Evolutionary conservation across 2,888 invertebrate genomes (phyloP).

Genomic region (Synergus japonicus): DNA sequence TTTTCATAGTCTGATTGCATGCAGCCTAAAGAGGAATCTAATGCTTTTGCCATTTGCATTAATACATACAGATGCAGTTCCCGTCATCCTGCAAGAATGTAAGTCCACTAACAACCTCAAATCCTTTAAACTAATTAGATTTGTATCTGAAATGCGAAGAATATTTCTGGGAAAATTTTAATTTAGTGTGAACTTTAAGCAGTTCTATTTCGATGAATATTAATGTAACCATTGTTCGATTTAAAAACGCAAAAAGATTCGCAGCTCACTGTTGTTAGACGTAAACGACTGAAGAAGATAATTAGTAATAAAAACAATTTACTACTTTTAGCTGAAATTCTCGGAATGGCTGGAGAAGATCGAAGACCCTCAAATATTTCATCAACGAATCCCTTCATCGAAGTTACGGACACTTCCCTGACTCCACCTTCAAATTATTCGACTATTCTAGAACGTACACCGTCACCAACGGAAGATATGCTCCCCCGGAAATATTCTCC

Average conservation of each 20-base stretch:
- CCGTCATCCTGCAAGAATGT: constrained; percentile 68
- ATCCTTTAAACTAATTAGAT: background rate
- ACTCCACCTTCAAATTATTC: constrained; percentile 32
- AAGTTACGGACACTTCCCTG: constrained; percentile 70
- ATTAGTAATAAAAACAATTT: background rate
- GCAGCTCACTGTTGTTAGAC: background rate
- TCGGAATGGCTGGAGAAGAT: constrained; percentile 88
- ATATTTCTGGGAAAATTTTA: background rate
- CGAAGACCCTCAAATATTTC: constrained; percentile 80
- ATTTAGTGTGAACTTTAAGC: background rate
- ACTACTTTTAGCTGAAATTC: constrained; percentile 83
- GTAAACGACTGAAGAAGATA: background rate
- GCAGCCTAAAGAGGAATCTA: constrained; percentile 55
- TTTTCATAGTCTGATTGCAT: constrained; percentile 58
- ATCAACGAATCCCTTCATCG: constrained; percentile 74
- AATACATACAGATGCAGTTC: constrained; percentile 64
- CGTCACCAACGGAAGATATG: constrained; percentile 72
- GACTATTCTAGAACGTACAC: constrained; percentile 65
- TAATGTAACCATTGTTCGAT: background rate
- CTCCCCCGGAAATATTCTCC: constrained; percentile 70
- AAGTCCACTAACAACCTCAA: constrained; percentile 59
- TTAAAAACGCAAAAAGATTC: background rate
- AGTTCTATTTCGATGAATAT: background rate
- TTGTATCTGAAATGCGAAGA: background rate
- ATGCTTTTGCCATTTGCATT: constrained; percentile 50